phyloP scores from a whole-genome alignment of 2,113 vertebrate genomes.

The Notothenia rossii region DNA sequence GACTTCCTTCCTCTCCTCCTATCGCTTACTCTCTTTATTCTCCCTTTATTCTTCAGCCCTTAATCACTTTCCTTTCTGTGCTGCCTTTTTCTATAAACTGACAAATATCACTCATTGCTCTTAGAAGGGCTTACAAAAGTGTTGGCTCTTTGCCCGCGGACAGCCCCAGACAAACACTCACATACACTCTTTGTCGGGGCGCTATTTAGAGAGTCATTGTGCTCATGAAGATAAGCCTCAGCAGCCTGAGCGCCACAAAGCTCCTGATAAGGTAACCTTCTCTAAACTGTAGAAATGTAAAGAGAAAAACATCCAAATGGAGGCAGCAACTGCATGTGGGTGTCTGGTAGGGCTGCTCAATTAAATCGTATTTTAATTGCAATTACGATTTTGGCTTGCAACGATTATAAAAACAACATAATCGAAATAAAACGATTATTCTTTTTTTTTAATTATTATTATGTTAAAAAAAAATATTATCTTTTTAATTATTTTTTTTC shows the following conservation, averaged over 20 bases:
- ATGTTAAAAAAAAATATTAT: too few species aligned
- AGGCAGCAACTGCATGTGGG: background rate
- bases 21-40: slow-evolving; percentile 57
- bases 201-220: slow-evolving; percentile 76
- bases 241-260: slow-evolving; percentile 45
- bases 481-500: too few species aligned
- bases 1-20: slow-evolving; percentile 46
- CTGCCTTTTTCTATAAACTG: background rate
- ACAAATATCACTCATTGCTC: slow-evolving; percentile 33
- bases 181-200: slow-evolving; percentile 36
- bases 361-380: too few species aligned
- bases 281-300: slow-evolving; percentile 27
- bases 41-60: slow-evolving; percentile 55
- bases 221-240: slow-evolving; percentile 65
- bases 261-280: slow-evolving; percentile 58
- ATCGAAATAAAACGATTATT: too few species aligned
- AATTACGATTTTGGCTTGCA: too few species aligned
- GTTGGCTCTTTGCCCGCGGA: slow-evolving; percentile 30
- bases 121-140: slow-evolving; percentile 42
- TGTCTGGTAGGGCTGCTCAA: background rate
- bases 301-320: slow-evolving; percentile 16
- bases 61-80: slow-evolving; percentile 49
- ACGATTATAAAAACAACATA: too few species aligned
- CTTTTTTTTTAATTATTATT: too few species aligned
- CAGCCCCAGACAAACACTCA: slow-evolving; percentile 37